A percentile compares a stretch with the other conserved stretches of the same genome.
These are phyloP conservation scores for Brachionus manjavacas DNA, from an alignment of 1,140 invertebrate species.

Conservation along the genomic window DNA sequence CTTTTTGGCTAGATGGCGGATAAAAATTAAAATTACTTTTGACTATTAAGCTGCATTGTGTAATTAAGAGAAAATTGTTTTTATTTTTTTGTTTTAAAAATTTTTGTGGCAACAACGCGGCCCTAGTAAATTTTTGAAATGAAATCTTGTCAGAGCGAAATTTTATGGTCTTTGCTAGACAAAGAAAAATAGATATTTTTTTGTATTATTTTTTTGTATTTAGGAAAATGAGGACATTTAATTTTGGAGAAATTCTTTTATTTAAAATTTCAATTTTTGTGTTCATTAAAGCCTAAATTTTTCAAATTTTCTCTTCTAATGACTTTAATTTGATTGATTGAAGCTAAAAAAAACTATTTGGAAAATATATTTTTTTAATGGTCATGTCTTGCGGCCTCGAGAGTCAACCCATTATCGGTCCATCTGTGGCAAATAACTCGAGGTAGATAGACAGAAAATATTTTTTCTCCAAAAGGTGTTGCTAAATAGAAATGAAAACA, in stretches of 20 bases:
- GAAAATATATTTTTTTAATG: background rate
- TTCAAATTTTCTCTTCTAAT: slow-evolving; percentile 3
- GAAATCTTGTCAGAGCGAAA: slow-evolving; percentile 12
- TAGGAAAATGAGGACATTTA: background rate
- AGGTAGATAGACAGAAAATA: background rate
- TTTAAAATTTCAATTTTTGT: slow-evolving; percentile 17
- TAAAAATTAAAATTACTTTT: background rate
- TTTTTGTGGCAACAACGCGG: background rate
- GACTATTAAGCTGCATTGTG: background rate
- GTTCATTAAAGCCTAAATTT: slow-evolving; percentile 35
- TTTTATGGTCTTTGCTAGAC: background rate
- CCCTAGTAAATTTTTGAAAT: background rate
- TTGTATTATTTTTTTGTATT: background rate
- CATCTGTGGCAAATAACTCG: slow-evolving; percentile 3
- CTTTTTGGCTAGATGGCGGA: too few species aligned
- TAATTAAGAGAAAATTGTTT: background rate
- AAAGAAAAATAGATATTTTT: slow-evolving; percentile 10
- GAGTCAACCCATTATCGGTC: background rate
- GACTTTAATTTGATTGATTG: slow-evolving; percentile 11
- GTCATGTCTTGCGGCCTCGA: background rate
- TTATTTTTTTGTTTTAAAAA: background rate
- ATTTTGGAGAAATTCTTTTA: background rate
- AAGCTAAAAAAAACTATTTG: background rate
- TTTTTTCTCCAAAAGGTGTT: background rate
- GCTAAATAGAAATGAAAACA: background rate